These are phyloP conservation scores for Corythornis vintsioides DNA, from an alignment of 2,113 vertebrate genomes.

Conservation along the genomic window DNA sequence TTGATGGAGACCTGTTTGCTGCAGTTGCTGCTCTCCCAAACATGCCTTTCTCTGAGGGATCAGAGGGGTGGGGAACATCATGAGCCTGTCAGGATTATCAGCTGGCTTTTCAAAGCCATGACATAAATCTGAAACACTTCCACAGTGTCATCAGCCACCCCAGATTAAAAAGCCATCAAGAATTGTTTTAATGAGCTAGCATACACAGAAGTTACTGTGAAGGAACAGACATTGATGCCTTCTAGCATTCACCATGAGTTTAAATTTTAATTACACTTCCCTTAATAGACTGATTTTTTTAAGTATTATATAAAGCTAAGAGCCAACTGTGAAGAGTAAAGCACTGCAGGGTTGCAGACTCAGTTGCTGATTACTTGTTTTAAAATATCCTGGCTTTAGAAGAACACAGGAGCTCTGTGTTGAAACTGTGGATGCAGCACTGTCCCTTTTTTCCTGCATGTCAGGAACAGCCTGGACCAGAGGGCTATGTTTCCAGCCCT, in stretches of 20 bases:
- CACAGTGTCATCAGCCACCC: slow-evolving; percentile 2
- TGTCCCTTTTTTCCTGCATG: background rate
- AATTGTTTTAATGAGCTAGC: slow-evolving; percentile 55
- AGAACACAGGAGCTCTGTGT: background rate
- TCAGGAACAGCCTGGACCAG: background rate
- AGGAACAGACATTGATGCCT: slow-evolving; percentile 4
- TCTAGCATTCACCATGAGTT: slow-evolving; percentile 38
- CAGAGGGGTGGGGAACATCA: background rate
- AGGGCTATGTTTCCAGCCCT: background rate
- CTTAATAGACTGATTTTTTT: background rate
- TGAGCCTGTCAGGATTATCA: background rate
- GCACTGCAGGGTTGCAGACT: background rate
- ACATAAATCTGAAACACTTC: background rate
- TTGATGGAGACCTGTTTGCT: background rate
- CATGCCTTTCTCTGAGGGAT: background rate
- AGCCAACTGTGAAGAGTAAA: background rate
- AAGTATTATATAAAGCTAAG: slow-evolving; percentile 6
- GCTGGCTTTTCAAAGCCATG: background rate
- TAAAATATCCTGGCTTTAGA: background rate
- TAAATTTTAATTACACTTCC: slow-evolving; percentile 59
- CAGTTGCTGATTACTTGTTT: background rate
- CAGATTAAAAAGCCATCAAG: slow-evolving; percentile 33
- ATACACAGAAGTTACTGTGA: background rate
- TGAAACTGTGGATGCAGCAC: background rate
- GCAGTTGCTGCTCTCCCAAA: background rate